These are phyloP conservation scores for Adelosebastes latens DNA, from an alignment of 2,797 vertebrate species.

Conservation along the genomic window DNA sequence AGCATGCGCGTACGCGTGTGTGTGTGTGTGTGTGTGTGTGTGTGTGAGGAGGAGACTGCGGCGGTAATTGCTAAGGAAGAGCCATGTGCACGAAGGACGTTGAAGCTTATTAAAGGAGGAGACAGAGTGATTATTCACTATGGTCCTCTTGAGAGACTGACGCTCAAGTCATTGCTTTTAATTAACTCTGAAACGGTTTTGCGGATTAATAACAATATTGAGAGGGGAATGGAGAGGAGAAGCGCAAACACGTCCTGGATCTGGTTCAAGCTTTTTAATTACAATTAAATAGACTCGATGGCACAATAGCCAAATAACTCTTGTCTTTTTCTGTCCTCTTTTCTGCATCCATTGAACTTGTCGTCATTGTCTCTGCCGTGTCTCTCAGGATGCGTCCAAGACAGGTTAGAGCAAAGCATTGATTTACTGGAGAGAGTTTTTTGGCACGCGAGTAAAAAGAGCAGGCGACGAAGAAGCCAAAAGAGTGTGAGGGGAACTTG, in stretches of 20 bases:
- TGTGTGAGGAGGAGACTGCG: constrained; percentile 56
- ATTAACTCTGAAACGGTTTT: constrained; percentile 87
- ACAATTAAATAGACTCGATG: constrained; percentile 77
- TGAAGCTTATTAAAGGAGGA: constrained; percentile 84
- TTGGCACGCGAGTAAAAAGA: constrained; percentile 35
- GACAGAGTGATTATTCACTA: constrained; percentile 85
- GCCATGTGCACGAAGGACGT: constrained; percentile 78
- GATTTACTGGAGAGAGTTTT: constrained; percentile 41
- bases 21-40: constrained; percentile 29
- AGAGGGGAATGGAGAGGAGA: constrained; percentile 77
- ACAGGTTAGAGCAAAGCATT: constrained; percentile 28
- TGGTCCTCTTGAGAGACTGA: constrained; percentile 81
- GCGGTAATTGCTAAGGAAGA: constrained; percentile 79
- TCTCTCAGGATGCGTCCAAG: constrained; percentile 36
- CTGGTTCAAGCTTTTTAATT: constrained; percentile 84
- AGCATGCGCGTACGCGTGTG: not conserved
- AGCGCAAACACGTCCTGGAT: constrained; percentile 82
- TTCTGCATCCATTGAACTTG: constrained; percentile 27
- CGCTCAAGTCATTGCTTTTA: constrained; percentile 85
- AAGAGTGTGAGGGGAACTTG: constrained; percentile 42
- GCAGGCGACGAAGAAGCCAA: constrained; percentile 31
- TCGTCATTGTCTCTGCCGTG: constrained; percentile 36
- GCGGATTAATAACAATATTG: constrained; percentile 88
- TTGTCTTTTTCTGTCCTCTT: constrained; percentile 37
- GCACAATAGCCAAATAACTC: constrained; percentile 67